Conservation (phyloP, 2,888 invertebrate species). For the Parthenolecanium corni region DNA sequence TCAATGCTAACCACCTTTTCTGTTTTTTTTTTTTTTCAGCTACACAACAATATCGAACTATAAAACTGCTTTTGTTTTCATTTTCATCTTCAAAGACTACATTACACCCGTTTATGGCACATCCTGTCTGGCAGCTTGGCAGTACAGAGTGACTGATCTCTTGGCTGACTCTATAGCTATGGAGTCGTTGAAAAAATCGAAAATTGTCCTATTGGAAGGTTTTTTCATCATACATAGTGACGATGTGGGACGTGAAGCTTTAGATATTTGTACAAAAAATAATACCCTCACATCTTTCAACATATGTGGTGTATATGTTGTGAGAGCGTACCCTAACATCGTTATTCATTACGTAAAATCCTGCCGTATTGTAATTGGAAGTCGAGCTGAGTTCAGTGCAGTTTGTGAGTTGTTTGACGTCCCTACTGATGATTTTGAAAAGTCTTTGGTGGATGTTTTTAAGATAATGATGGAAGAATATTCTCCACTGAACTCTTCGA, state of each 20-base stretch:
- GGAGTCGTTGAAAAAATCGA: background rate
- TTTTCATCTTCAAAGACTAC: background rate
- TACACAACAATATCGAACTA: background rate
- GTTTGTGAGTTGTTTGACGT: background rate
- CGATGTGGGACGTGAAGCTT: background rate
- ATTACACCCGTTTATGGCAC: constrained; percentile 1
- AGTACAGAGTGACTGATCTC: background rate
- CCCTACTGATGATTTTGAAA: background rate
- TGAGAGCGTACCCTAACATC: background rate
- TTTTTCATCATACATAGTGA: constrained; percentile 11
- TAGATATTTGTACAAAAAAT: background rate
- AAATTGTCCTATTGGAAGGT: constrained; percentile 14
- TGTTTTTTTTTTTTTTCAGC: background rate
- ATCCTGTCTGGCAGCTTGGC: background rate
- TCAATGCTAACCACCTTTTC: background rate
- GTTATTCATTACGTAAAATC: background rate
- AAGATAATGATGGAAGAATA: background rate
- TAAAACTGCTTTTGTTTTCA: background rate
- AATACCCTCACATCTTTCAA: constrained; percentile 8
- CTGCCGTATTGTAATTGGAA: constrained; percentile 17
- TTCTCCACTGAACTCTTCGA: background rate
- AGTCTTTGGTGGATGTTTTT: background rate
- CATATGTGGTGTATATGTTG: constrained; percentile 10
- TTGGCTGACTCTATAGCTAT: background rate
- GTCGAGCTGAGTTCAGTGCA: background rate